Evolutionary conservation across 2,113 vertebrate species (phyloP).

Genomic region (Cyrtonyx montezumae): DNA sequence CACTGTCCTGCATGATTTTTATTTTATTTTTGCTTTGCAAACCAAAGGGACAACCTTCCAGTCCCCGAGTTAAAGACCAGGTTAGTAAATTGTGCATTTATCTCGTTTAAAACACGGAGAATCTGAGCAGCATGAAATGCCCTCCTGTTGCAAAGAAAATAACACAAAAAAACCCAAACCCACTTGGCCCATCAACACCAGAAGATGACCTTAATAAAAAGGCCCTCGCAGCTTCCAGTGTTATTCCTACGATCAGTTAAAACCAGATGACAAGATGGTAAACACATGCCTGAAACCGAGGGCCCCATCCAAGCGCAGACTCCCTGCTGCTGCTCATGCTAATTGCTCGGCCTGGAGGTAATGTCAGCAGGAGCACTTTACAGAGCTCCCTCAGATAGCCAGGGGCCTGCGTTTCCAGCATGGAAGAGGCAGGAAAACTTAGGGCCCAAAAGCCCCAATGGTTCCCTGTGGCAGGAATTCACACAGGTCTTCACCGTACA

Average conservation of each 20-base stretch:
- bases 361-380: not conserved
- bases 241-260: not conserved
- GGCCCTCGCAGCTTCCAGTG: not conserved
- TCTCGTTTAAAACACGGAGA: not conserved
- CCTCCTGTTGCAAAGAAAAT: not conserved
- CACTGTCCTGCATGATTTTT: not conserved
- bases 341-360: not conserved
- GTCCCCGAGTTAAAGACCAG: not conserved
- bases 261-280: not conserved
- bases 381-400: not conserved
- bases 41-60: not conserved
- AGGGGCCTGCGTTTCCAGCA: not conserved
- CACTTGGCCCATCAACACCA: not conserved
- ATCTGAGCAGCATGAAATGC: not conserved
- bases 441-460: accelerated
- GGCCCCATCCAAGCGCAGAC: not conserved
- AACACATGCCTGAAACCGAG: not conserved
- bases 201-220: not conserved
- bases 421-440: not conserved
- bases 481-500: not conserved
- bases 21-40: not conserved
- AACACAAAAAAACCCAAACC: no score
- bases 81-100: not conserved
- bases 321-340: not conserved
- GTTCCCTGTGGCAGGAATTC: not conserved